phyloP scores from a whole-genome alignment of 2,888 invertebrate genomes.

The Aproaerema taeniolella region DNA sequence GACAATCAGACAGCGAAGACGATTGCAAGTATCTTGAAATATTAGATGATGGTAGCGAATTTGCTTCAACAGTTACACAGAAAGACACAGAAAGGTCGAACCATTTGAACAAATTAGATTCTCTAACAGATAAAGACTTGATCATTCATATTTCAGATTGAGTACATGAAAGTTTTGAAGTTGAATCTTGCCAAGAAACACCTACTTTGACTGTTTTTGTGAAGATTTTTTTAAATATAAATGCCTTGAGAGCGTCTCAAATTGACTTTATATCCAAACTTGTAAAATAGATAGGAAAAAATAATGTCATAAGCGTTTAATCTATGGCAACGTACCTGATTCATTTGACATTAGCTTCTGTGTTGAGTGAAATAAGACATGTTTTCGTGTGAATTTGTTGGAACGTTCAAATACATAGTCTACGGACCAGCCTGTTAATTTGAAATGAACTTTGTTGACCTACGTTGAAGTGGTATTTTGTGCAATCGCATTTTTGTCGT shows the following conservation, averaged over 20 bases:
- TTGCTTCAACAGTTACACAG: slow-evolving; percentile 26
- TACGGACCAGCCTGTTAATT: too few species aligned
- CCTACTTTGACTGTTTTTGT: background rate
- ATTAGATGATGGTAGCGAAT: slow-evolving; percentile 60
- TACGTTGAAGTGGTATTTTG: too few species aligned
- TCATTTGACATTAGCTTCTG: too few species aligned
- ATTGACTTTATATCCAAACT: background rate
- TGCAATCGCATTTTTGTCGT: too few species aligned
- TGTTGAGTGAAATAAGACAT: too few species aligned
- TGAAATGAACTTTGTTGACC: too few species aligned
- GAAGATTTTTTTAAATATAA: background rate
- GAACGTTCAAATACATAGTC: too few species aligned
- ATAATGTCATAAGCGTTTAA: too few species aligned
- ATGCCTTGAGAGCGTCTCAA: background rate
- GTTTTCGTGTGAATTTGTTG: too few species aligned
- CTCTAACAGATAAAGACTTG: slow-evolving; percentile 21
- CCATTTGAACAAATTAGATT: slow-evolving; percentile 32
- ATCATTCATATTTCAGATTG: slow-evolving; percentile 32
- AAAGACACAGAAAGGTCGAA: slow-evolving; percentile 27
- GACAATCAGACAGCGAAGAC: slow-evolving; percentile 53
- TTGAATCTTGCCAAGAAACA: slow-evolving; percentile 5
- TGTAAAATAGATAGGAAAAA: background rate
- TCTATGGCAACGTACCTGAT: too few species aligned
- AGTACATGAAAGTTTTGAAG: slow-evolving; percentile 11
- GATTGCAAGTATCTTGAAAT: slow-evolving; percentile 62